These are phyloP conservation scores for Gastrophysa polygoni DNA, from an alignment of 2,888 invertebrate species.

Conservation along the genomic window DNA sequence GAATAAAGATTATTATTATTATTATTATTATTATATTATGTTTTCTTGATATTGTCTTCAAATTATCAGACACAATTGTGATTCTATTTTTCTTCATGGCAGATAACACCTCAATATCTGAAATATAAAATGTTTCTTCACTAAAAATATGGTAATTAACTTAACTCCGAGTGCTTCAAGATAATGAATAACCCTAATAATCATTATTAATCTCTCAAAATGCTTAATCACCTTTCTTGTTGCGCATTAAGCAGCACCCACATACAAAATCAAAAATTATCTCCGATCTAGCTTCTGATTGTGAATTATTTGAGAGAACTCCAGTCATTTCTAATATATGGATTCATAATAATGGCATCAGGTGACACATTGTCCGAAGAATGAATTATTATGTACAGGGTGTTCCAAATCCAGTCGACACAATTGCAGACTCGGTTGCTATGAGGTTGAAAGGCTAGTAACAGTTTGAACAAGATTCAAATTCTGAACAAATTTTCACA, in stretches of 20 bases:
- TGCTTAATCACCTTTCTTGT: not conserved
- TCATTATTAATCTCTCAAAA: not conserved
- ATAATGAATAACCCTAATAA: not conserved
- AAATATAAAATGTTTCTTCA: not conserved
- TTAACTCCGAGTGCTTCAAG: too few species aligned
- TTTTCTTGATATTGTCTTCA: slow-evolving; percentile 1
- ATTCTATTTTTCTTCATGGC: not conserved
- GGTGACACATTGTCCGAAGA: not conserved
- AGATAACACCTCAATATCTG: slow-evolving; percentile 4
- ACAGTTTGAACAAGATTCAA: too few species aligned
- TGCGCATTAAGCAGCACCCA: not conserved
- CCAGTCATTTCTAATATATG: not conserved
- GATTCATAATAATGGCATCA: not conserved
- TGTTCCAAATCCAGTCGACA: not conserved
- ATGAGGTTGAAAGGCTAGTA: too few species aligned
- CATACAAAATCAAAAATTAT: not conserved
- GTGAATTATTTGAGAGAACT: not conserved
- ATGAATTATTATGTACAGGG: not conserved
- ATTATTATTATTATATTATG: too few species aligned
- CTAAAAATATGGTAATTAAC: not conserved
- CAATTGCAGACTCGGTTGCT: too few species aligned
- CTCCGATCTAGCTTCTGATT: slow-evolving; percentile 1
- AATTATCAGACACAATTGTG: slow-evolving; percentile 1
- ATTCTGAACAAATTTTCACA: too few species aligned
- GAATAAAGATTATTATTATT: too few species aligned